These are phyloP conservation scores for Eristalis pertinax DNA, from an alignment of 2,888 invertebrate species.

Conservation along the genomic window DNA sequence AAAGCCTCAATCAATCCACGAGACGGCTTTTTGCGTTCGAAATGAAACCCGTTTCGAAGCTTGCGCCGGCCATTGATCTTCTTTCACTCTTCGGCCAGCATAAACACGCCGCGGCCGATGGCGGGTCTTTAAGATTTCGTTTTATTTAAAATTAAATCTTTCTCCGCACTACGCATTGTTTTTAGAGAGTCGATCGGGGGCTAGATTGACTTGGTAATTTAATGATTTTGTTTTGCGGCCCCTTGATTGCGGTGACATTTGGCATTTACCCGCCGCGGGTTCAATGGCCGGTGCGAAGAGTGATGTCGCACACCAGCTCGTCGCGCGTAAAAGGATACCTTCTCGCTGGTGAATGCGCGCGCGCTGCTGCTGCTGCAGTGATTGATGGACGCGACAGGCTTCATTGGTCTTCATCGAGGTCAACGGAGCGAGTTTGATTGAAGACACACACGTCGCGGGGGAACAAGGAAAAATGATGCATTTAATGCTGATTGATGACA, in stretches of 20 bases:
- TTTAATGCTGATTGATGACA: background rate
- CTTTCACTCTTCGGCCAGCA: background rate
- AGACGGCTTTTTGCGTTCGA: background rate
- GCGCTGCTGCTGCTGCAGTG: background rate
- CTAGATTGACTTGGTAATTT: conserved; percentile 13
- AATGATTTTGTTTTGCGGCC: conserved; percentile 18
- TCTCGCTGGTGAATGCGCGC: too few species aligned
- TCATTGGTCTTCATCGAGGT: background rate
- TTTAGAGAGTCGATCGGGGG: conserved; percentile 6
- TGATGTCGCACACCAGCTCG: background rate
- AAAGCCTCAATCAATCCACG: background rate
- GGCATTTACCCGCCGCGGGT: background rate
- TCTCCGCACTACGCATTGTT: conserved; percentile 15
- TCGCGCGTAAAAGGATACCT: background rate
- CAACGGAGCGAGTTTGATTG: background rate
- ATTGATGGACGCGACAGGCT: background rate
- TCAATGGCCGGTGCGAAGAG: conserved; percentile 11
- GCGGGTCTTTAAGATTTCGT: background rate
- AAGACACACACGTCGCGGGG: background rate
- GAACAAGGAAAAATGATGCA: background rate
- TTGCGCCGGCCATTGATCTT: background rate
- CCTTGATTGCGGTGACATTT: background rate
- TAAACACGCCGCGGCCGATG: background rate
- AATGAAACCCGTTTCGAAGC: background rate
- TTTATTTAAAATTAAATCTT: conserved; percentile 19